Base-by-base conservation (phyloP, 2,888 invertebrate genomes). In the Lymantria monacha region DNA sequence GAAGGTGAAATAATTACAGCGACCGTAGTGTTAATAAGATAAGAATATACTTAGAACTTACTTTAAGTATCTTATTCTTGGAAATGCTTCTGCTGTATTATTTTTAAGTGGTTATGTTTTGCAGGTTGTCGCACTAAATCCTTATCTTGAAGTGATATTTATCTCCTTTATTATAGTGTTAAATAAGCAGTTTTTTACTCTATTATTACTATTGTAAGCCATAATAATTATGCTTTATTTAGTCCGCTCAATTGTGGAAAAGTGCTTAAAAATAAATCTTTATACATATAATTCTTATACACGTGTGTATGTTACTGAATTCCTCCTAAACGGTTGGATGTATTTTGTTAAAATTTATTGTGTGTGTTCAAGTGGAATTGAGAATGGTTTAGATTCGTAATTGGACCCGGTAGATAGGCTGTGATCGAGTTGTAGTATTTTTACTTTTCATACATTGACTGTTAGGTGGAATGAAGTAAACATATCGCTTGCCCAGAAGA, bases 21-120 rank as follows among this genome's bases (percentile, higher is more conserved):
- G 49, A 51, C 55, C 52, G 52, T 42, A 41, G 58, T 60, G 57
- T 57, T 63, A 66, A 56, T 60, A 60, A 63, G 60, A 56, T 59
- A 56, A 51, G 49, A 15, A 15, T 45, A 33, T 66, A 56, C 55
- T 13, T 48, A 53, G 60, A 56, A 54, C 36, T 40, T 15, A 46
- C 30, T 30, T 46, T 41, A 31, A 49, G 31, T 55, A 51, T 53
- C 46, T 43, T 42, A 9, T 64, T 55, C 57, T 45, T 8, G 40
- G 47, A 51, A 40, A 42, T 22, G 22, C 22, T 2, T 9, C 7
- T 44, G 42, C 33, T 41, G 42, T 30, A 49, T 52, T 41, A 14
- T 30, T 48, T 45, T 9, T 31, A 42, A 42, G 15, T 40, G n/a
- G 30, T 46, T 43, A 44, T 42, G 7, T 36, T 43, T 48, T 48